phyloP scores from a whole-genome alignment of 2,888 invertebrate genomes.

The Drosophila sordidula region DNA sequence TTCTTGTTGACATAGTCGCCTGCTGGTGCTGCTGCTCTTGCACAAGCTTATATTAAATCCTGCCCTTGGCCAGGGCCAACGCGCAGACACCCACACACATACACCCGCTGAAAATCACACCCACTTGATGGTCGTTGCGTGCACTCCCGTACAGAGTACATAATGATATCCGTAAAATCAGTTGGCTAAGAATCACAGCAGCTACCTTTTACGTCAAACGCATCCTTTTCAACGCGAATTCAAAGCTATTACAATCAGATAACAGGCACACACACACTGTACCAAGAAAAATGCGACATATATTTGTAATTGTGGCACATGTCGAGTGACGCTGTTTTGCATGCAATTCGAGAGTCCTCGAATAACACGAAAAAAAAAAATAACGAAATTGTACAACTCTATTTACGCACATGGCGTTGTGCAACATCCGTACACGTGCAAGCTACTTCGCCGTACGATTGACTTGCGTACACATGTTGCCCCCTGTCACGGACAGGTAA shows the following conservation, averaged over 20 bases:
- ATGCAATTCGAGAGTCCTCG: neutral
- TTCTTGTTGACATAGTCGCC: conserved; percentile 57
- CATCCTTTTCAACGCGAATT: neutral
- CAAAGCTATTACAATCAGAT: neutral
- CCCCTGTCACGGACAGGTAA: no score
- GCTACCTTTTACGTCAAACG: neutral
- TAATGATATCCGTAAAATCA: neutral
- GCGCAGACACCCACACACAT: neutral
- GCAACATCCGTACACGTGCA: no score
- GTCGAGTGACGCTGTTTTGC: neutral
- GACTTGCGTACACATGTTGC: no score
- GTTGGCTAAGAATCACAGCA: neutral
- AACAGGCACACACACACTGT: neutral
- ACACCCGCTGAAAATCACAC: neutral
- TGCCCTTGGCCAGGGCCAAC: conserved; percentile 50
- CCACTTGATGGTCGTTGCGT: conserved; percentile 15
- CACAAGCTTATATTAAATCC: conserved; percentile 46
- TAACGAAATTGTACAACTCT: no score
- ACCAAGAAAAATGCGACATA: neutral
- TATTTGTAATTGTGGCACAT: neutral
- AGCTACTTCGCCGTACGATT: no score
- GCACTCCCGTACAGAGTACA: conserved; percentile 1
- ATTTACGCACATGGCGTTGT: no score
- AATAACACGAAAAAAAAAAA: no score
- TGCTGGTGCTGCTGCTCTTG: conserved; percentile 30